Conservation (phyloP, 2,797 vertebrate species). For the Trachops cirrhosus region DNA sequence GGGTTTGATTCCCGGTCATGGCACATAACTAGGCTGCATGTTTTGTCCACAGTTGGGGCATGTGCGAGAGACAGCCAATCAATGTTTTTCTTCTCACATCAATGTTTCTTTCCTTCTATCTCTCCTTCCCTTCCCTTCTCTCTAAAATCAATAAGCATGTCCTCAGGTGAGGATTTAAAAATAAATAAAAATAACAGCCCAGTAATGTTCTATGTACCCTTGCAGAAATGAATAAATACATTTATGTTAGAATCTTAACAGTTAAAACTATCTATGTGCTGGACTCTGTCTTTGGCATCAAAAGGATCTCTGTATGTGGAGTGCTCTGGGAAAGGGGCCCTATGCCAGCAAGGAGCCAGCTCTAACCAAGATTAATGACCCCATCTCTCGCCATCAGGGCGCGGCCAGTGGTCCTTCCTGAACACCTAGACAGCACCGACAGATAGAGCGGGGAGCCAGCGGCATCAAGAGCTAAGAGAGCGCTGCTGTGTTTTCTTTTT, state of each 20-base stretch:
- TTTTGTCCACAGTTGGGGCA: neutral
- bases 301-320: neutral
- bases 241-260: neutral
- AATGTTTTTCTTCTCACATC: neutral
- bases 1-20: neutral
- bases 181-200: neutral
- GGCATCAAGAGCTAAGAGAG: rapidly evolving
- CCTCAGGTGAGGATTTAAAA: neutral
- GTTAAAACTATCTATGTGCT: neutral
- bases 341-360: rapidly evolving
- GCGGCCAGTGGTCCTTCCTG: rapidly evolving
- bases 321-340: neutral
- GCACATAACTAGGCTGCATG: no score
- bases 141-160: neutral
- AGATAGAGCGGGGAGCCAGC: rapidly evolving
- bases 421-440: rapidly evolving
- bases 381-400: neutral
- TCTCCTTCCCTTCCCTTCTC: neutral
- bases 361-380: neutral
- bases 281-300: neutral
- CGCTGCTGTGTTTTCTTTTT: rapidly evolving
- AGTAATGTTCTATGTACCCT: no score
- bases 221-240: rapidly evolving
- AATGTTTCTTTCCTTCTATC: neutral
- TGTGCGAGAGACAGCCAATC: neutral